Evolutionary conservation across 2,797 vertebrate genomes (phyloP).

Genomic region (Phalloptychus januarius): DNA sequence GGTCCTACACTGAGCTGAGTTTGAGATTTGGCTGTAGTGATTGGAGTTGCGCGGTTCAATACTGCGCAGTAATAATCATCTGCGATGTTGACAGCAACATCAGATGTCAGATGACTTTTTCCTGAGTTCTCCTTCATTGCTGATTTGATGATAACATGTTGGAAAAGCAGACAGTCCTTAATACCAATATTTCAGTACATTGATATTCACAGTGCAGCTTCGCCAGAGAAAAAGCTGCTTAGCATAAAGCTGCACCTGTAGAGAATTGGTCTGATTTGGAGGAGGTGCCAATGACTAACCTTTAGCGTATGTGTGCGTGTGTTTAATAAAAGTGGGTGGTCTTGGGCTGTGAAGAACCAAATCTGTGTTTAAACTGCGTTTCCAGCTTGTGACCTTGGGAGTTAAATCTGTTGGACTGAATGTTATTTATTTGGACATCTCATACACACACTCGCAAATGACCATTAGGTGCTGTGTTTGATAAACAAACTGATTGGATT

Average conservation of each 20-base stretch:
- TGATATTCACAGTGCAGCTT: slow-evolving; percentile 33
- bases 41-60: slow-evolving; percentile 56
- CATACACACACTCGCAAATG: slow-evolving; percentile 81
- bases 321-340: slow-evolving; percentile 83
- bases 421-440: slow-evolving; percentile 82
- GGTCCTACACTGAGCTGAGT: slow-evolving; percentile 49
- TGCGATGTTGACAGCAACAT: slow-evolving; percentile 71
- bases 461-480: slow-evolving; percentile 84
- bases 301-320: slow-evolving; percentile 54
- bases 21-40: slow-evolving; percentile 62
- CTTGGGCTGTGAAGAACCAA: slow-evolving; percentile 69
- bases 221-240: slow-evolving; percentile 33
- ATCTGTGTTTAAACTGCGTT: slow-evolving; percentile 78
- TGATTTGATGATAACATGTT: slow-evolving; percentile 58
- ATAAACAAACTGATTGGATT: slow-evolving; percentile 87
- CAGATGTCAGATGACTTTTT: slow-evolving; percentile 59
- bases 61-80: slow-evolving; percentile 55
- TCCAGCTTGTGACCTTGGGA: slow-evolving; percentile 78
- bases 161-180: slow-evolving; percentile 26
- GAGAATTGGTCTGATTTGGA: slow-evolving; percentile 31
- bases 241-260: slow-evolving; percentile 57
- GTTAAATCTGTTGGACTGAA: slow-evolving; percentile 69
- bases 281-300: slow-evolving; percentile 59
- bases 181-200: slow-evolving; percentile 48
- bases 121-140: slow-evolving; percentile 43